phyloP scores from a whole-genome alignment of 2,113 vertebrate genomes.

The Notothenia rossii region DNA sequence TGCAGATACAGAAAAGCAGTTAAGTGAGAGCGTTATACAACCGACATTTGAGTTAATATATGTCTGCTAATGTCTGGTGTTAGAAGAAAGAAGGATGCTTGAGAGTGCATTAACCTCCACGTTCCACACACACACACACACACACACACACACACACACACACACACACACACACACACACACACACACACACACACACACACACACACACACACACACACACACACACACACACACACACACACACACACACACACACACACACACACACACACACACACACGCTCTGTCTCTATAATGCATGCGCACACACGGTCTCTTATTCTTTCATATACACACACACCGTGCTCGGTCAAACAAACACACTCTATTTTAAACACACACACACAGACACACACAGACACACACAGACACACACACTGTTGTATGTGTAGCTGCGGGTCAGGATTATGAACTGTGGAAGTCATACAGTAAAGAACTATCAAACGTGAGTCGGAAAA shows the following conservation, averaged over 20 bases:
- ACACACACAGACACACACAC: neutral
- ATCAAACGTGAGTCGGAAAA: neutral
- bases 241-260: slow-evolving; percentile 23
- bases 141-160: too few species aligned
- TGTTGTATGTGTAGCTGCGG: slow-evolving; percentile 41
- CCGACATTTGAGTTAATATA: neutral
- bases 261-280: slow-evolving; percentile 42
- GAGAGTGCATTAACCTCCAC: slow-evolving; percentile 47
- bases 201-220: neutral
- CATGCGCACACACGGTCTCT: slow-evolving; percentile 8
- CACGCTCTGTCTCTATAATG: neutral
- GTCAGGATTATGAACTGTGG: slow-evolving; percentile 58
- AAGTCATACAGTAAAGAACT: slow-evolving; percentile 19
- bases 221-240: slow-evolving; percentile 19
- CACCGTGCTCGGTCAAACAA: neutral
- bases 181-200: too few species aligned
- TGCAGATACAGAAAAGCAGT: slow-evolving; percentile 26
- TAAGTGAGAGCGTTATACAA: neutral
- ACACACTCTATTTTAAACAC: neutral
- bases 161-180: too few species aligned
- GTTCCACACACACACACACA: too few species aligned
- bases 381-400: too few species aligned
- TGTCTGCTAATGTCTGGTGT: neutral
- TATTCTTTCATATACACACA: slow-evolving; percentile 14
- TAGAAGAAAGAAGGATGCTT: neutral